These are phyloP conservation scores for Ryuthela nishihirai DNA, from an alignment of 2,888 invertebrate species.

Conservation along the genomic window DNA sequence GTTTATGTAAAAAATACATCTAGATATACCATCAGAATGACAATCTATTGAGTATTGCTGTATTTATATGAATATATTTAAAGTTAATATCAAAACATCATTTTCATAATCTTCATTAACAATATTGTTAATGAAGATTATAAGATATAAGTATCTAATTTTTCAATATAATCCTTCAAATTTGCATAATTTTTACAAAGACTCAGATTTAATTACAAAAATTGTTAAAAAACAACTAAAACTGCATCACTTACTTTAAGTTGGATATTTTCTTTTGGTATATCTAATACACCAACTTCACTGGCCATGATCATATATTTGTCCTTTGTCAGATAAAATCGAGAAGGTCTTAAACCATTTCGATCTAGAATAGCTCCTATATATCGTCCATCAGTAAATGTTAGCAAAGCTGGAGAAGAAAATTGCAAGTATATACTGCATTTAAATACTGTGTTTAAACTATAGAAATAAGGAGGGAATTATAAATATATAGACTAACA, in stretches of 20 bases:
- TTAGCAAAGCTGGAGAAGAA: slow-evolving; percentile 68
- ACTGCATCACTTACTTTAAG: slow-evolving; percentile 72
- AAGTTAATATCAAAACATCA: too few relatives aligned
- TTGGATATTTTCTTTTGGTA: slow-evolving; percentile 80
- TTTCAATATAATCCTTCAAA: too few relatives aligned
- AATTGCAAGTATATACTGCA: too few relatives aligned
- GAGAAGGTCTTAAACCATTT: slow-evolving; percentile 94
- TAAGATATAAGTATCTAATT: background rate
- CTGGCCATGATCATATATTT: slow-evolving; percentile 98
- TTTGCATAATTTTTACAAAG: background rate
- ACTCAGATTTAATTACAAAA: background rate
- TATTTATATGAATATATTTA: too few relatives aligned
- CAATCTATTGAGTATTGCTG: too few relatives aligned
- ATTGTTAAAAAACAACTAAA: too few relatives aligned
- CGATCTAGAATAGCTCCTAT: slow-evolving; percentile 72
- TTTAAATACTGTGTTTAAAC: too few relatives aligned
- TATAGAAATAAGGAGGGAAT: too few relatives aligned
- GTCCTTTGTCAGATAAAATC: slow-evolving; percentile 94
- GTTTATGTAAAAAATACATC: too few relatives aligned
- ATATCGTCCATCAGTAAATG: slow-evolving; percentile 97
- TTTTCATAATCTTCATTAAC: too few relatives aligned
- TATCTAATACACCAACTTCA: slow-evolving; percentile 87
- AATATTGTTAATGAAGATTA: background rate
- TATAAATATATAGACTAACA: too few relatives aligned
- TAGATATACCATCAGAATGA: too few relatives aligned